Percentiles rank a stretch among this genome's conserved stretches.
phyloP scores from a whole-genome alignment of 1,140 invertebrate genomes.

The Brachionus paranguensis region DNA sequence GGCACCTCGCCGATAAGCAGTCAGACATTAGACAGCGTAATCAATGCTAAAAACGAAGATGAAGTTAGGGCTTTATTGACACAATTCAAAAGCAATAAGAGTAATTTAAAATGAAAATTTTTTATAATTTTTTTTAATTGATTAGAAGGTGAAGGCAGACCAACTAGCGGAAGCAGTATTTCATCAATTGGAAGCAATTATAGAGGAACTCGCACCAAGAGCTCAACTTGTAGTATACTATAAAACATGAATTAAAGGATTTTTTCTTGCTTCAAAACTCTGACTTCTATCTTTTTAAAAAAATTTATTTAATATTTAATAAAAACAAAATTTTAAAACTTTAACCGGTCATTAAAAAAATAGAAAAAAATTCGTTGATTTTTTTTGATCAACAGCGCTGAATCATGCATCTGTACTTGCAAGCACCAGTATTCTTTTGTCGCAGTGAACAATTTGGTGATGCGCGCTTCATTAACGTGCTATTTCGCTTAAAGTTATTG shows the following conservation, averaged over 20 bases:
- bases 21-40: neutral
- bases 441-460: neutral
- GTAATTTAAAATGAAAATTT: neutral
- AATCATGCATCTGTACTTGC: neutral
- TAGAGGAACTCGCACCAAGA: neutral
- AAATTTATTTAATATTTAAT: neutral
- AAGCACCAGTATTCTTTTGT: neutral
- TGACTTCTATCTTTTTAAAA: neutral
- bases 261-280: neutral
- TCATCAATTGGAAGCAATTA: slow-evolving; percentile 15
- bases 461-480: neutral
- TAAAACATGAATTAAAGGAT: neutral
- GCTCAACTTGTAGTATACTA: slow-evolving; percentile 26
- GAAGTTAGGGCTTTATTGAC: neutral
- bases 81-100: neutral
- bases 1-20: neutral
- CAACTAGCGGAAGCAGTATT: slow-evolving; percentile 1
- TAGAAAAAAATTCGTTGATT: neutral
- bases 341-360: neutral
- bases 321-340: neutral
- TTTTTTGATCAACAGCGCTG: neutral
- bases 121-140: neutral
- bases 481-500: neutral
- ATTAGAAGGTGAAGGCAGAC: neutral
- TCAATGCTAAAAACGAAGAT: slow-evolving; percentile 5